Percentiles rank a stretch among this genome's conserved stretches.
Evolutionary conservation across 2,113 vertebrate species (phyloP).

Genomic region (Crotalus helleri): DNA sequence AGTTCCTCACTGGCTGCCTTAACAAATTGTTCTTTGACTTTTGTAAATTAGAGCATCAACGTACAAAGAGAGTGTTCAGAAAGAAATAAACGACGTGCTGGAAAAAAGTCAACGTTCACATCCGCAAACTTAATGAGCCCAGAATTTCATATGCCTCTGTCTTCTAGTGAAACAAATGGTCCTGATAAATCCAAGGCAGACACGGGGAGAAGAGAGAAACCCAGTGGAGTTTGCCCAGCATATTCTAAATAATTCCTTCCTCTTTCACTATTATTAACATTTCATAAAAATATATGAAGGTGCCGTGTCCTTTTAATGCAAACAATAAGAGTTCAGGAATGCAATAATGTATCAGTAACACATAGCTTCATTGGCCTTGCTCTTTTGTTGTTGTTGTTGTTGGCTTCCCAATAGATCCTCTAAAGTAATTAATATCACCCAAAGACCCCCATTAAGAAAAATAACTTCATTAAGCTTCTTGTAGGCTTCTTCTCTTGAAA

Average conservation of each 20-base stretch:
- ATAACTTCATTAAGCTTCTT: background rate
- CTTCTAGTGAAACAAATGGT: slow-evolving; percentile 35
- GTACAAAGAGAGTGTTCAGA: background rate
- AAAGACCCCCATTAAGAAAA: background rate
- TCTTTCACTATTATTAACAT: slow-evolving; percentile 12
- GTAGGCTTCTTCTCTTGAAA: background rate
- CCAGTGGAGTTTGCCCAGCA: background rate
- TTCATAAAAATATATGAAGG: slow-evolving; percentile 14
- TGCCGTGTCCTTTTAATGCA: background rate
- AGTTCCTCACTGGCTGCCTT: slow-evolving; percentile 28
- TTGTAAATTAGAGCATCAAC: slow-evolving; percentile 31
- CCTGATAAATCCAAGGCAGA: slow-evolving; percentile 27
- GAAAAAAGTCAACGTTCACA: slow-evolving; percentile 32
- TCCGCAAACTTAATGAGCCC: slow-evolving; percentile 40
- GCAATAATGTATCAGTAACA: background rate
- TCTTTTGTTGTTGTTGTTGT: background rate
- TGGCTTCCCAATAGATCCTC: background rate
- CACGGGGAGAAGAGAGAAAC: background rate
- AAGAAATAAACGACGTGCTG: slow-evolving; percentile 20
- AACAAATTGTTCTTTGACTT: slow-evolving; percentile 35
- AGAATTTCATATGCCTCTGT: slow-evolving; percentile 32
- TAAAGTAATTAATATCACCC: background rate
- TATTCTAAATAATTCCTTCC: background rate
- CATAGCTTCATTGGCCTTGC: background rate
- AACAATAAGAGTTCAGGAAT: background rate